Conservation (phyloP, 2,888 invertebrate genomes). For the Halictus ligatus region DNA sequence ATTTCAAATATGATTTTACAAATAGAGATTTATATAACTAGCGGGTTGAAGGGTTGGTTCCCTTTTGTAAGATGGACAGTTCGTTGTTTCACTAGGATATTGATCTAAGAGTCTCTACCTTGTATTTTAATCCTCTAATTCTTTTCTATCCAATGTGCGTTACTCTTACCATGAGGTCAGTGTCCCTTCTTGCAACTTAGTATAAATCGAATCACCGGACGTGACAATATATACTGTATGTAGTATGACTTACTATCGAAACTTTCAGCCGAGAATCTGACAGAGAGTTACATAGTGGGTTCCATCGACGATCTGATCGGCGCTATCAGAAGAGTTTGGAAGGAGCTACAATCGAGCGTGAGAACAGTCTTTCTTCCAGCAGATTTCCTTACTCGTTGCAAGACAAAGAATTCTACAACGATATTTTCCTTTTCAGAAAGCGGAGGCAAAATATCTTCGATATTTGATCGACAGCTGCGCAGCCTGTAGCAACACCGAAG, state of each 20-base stretch:
- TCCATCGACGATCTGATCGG: background rate
- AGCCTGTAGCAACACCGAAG: constrained; percentile 85
- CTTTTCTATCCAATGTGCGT: too few relatives aligned
- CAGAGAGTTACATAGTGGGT: background rate
- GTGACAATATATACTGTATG: too few relatives aligned
- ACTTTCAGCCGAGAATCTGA: background rate
- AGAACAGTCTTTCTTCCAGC: background rate
- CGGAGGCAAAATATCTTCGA: constrained; percentile 86
- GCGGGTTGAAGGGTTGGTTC: too few relatives aligned
- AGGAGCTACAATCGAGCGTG: background rate
- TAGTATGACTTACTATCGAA: background rate
- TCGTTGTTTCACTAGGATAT: too few relatives aligned
- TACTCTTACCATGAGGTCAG: too few relatives aligned
- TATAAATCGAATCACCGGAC: too few relatives aligned
- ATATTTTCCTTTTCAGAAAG: background rate
- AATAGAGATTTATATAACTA: too few relatives aligned
- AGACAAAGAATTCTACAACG: background rate
- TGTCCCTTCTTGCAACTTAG: too few relatives aligned
- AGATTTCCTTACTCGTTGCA: background rate
- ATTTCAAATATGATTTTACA: too few relatives aligned
- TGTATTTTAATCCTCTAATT: too few relatives aligned
- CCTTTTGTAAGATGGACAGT: too few relatives aligned
- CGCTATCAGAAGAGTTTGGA: background rate
- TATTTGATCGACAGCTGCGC: constrained; percentile 92
- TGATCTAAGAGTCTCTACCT: too few relatives aligned